Evolutionary conservation across 1,140 invertebrate genomes (phyloP).

Genomic region (Reticulitermes speratus): DNA sequence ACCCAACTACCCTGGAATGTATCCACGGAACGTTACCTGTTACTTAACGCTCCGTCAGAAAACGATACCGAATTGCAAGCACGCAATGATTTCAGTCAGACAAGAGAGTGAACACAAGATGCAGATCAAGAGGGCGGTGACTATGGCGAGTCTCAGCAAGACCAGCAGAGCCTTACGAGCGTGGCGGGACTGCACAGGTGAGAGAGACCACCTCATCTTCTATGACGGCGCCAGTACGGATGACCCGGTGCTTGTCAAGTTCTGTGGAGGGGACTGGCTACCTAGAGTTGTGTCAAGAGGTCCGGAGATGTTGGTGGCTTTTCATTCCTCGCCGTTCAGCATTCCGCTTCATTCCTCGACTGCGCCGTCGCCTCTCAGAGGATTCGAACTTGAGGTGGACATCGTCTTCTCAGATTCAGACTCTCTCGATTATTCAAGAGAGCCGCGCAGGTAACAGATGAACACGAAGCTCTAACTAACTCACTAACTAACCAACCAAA

Average conservation of each 20-base stretch:
- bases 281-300: conserved; percentile 71
- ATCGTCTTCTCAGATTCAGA: conserved; percentile 85
- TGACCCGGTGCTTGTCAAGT: conserved; percentile 78
- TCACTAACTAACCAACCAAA: too few relatives aligned
- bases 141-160: conserved; percentile 34
- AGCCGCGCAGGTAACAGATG: conserved; percentile 50
- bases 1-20: conserved; percentile 91
- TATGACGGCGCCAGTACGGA: conserved; percentile 78
- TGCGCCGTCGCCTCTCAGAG: conserved; percentile 61
- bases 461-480: too few relatives aligned
- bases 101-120: conserved; percentile 67
- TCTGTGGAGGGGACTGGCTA: conserved; percentile 82
- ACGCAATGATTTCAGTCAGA: conserved; percentile 81
- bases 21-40: conserved; percentile 83
- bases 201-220: conserved; percentile 79
- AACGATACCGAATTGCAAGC: conserved; percentile 80
- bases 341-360: conserved; percentile 63
- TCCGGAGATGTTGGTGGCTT: conserved; percentile 73
- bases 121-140: conserved; percentile 33
- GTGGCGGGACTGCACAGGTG: conserved; percentile 79
- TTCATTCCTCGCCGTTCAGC: conserved; percentile 71
- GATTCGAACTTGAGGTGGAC: conserved; percentile 80
- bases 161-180: conserved; percentile 61
- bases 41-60: conserved; percentile 78
- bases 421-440: conserved; percentile 65